Base-by-base conservation (phyloP, 2,888 invertebrate genomes). In the Sphaerophoria rueppellii region DNA sequence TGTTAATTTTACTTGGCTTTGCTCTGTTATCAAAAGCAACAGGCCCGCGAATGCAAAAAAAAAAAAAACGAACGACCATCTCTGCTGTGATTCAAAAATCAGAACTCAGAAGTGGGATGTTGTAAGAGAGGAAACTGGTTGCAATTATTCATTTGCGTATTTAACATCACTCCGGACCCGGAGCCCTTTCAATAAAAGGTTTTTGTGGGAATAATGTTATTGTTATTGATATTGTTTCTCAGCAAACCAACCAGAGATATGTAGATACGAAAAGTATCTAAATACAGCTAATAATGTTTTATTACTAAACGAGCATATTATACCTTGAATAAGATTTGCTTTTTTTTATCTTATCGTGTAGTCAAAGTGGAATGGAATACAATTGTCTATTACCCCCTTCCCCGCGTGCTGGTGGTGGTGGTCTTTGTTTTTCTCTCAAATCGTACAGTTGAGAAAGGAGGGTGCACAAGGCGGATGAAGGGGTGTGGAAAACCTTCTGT, bases 281-380 rank as follows among this genome's bases (percentile, higher is more conserved):
- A 75, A 70, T 79, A 71, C 71, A 79, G 82, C 82, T 79, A 67
- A 83, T 83, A 75, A 79, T 67, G 50, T 50, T 80, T 83, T 79
- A 79, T 83, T 79, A 65, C 75, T 71, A 60, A 71, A 43, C 43
- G 43, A 40, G 11, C 16, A 24, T 24, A 50, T 16, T 77, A 60
- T 61, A 71, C 82, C 79, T 50, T 70, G 70, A 74, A 74, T 70
- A 70, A 55, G 79, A 74, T 75, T 58, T 55, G 12, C 52, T 52
- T 73, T 60, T 61, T 50, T 54, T 34, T 73, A 54, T 69, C 67
- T 48, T 67, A 58, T 69, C 54, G 35, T 50, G 40, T 7, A 7
- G 40, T 40, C 40, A 9, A 7, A 12, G 43, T 43, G 37, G 7
- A 67, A 52, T 32, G 4, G 14, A 40, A 67, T 52, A 40, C 24